These are phyloP conservation scores for Meloidogyne exigua DNA, from an alignment of 1,140 invertebrate genomes.

Conservation along the genomic window DNA sequence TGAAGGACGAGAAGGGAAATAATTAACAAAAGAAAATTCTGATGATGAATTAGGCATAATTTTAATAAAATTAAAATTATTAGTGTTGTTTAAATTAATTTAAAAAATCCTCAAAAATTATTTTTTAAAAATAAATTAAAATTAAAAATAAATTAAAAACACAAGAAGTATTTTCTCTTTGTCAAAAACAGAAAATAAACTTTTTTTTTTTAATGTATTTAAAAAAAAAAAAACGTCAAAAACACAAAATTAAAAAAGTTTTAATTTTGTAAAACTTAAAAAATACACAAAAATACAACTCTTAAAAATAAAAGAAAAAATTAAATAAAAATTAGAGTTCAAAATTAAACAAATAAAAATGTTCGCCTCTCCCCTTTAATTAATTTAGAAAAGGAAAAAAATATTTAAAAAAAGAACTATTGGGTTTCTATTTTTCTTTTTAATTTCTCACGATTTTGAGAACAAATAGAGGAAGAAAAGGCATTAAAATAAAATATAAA, in stretches of 20 bases:
- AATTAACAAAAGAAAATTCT: constrained; percentile 5
- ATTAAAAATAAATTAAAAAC: too few relatives aligned
- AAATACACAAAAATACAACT: too few relatives aligned
- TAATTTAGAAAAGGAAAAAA: constrained; percentile 11
- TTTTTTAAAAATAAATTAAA: too few relatives aligned
- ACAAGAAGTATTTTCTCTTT: too few relatives aligned
- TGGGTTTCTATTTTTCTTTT: background rate
- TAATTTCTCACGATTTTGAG: background rate
- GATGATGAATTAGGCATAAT: background rate
- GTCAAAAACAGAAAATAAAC: too few relatives aligned
- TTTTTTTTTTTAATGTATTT: too few relatives aligned
- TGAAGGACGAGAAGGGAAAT: background rate
- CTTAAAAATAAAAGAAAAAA: background rate
- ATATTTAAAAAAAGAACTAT: background rate
- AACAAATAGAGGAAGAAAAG: background rate
- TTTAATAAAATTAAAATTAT: too few relatives aligned
- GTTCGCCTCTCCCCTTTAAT: background rate
- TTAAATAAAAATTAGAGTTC: background rate
- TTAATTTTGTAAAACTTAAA: too few relatives aligned
- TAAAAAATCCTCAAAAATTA: too few relatives aligned
- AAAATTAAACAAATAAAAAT: background rate
- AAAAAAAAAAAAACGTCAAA: too few relatives aligned
- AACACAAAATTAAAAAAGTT: too few relatives aligned
- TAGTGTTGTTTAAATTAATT: too few relatives aligned
- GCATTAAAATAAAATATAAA: constrained; percentile 3